These are phyloP conservation scores for Echinometra lucunter DNA, from an alignment of 53 echinoderm and acorn worm genomes.

Conservation along the genomic window DNA sequence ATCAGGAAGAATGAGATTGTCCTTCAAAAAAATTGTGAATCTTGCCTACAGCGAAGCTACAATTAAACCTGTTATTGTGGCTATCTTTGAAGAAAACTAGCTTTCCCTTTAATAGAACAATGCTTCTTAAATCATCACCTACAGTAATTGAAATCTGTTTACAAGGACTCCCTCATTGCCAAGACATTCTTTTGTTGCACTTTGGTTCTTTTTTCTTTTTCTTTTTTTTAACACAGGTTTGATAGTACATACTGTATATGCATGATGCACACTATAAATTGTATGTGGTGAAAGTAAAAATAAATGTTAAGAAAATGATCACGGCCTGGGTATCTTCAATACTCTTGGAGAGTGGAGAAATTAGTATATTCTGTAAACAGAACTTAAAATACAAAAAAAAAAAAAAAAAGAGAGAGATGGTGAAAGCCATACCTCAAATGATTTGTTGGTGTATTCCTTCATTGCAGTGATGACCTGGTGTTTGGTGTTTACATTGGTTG, in stretches of 20 bases:
- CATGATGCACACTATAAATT: no score
- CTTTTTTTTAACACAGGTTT: not conserved
- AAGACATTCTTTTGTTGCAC: not conserved
- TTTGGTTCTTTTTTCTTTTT: no score
- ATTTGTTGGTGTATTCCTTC: conserved; percentile 95
- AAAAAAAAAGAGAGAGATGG: no score
- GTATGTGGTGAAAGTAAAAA: no score
- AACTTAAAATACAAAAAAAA: no score
- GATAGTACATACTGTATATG: no score
- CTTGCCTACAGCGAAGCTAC: not conserved
- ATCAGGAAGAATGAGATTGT: not conserved
- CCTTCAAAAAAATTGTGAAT: not conserved
- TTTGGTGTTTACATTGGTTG: conserved; percentile 84
- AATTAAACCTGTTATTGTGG: not conserved
- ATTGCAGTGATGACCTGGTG: conserved; percentile 97
- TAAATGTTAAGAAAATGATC: no score
- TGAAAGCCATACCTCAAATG: conserved; percentile 99
- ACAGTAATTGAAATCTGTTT: not conserved
- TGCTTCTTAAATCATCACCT: not conserved
- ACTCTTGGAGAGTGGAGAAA: no score
- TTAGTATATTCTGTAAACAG: no score
- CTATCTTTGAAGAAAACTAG: no score
- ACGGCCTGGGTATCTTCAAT: no score
- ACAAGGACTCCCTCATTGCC: not conserved
- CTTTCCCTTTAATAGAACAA: not conserved